phyloP scores from a whole-genome alignment of 2,888 invertebrate species.

The Geotrupes spiniger region DNA sequence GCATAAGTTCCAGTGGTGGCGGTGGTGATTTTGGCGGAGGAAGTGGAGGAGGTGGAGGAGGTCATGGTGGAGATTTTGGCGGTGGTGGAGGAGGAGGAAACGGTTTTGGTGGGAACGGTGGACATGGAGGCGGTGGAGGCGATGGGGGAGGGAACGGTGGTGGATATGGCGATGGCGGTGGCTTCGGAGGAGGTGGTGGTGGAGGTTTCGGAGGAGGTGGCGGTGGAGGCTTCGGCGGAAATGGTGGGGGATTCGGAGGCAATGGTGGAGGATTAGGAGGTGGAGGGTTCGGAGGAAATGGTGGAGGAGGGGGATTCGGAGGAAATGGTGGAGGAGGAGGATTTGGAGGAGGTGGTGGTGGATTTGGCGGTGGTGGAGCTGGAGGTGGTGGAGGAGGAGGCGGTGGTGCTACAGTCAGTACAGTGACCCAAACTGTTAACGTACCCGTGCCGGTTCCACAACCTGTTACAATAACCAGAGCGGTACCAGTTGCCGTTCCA shows the following conservation, averaged over 20 bases:
- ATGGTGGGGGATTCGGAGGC: constrained; percentile 24
- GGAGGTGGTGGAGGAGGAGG: constrained; percentile 33
- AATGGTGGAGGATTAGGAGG: constrained; percentile 25
- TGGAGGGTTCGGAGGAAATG: constrained; percentile 19
- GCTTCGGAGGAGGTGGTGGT: constrained; percentile 19
- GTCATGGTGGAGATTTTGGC: constrained; percentile 18
- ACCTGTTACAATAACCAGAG: constrained; percentile 49
- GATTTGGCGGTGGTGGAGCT: too few species aligned
- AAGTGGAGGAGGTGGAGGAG: constrained; percentile 18
- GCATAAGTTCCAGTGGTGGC: constrained; percentile 24
- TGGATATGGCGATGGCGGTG: constrained; percentile 18
- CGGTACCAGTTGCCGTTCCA: constrained; percentile 55
- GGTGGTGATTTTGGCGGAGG: constrained; percentile 21
- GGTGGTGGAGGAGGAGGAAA: too few species aligned
- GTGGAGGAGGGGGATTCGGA: constrained; percentile 22
- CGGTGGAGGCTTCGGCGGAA: constrained; percentile 15
- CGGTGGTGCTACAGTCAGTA: constrained; percentile 43
- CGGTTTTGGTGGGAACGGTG: too few species aligned
- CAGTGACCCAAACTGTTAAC: constrained; percentile 49
- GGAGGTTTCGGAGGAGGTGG: too few species aligned
- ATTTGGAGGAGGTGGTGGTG: constrained; percentile 16
- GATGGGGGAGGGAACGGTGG: constrained; percentile 24
- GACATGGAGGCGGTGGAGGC: constrained; percentile 30
- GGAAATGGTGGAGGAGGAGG: constrained; percentile 21
- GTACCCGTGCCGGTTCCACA: constrained; percentile 49